A percentile compares a stretch with the other conserved stretches of the same genome.
Evolutionary conservation across 2,888 invertebrate species (phyloP).

Genomic region (Metallyticus violacea): DNA sequence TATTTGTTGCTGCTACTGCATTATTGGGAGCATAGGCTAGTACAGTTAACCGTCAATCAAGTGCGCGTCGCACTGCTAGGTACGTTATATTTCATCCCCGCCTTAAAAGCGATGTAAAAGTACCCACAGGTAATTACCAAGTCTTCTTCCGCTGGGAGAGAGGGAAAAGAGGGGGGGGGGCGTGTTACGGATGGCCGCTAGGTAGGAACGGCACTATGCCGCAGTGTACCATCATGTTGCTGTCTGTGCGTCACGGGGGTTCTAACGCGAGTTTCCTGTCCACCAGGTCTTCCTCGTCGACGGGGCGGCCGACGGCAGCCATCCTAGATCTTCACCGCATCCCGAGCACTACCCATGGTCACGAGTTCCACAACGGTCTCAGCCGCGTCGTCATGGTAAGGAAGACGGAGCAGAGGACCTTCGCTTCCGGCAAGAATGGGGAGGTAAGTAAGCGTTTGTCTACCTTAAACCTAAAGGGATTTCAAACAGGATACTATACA

Average conservation of each 20-base stretch:
- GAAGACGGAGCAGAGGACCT: slow-evolving; percentile 64
- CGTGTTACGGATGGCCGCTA: not conserved
- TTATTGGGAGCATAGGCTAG: not conserved
- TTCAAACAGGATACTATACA: no score
- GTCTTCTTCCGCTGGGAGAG: not conserved
- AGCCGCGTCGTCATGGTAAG: slow-evolving; percentile 66
- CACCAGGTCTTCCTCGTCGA: not conserved
- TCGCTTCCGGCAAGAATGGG: slow-evolving; percentile 57
- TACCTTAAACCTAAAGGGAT: not conserved
- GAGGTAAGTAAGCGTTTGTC: slow-evolving; percentile 45
- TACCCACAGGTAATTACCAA: not conserved
- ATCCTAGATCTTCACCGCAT: slow-evolving; percentile 39
- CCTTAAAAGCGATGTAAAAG: not conserved
- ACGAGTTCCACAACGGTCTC: slow-evolving; percentile 45
- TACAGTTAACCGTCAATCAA: not conserved
- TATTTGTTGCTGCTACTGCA: no score
- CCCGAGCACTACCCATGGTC: slow-evolving; percentile 38
- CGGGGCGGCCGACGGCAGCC: slow-evolving; percentile 3
- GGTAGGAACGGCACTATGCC: not conserved
- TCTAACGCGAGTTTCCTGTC: not conserved
- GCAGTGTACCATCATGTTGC: not conserved
- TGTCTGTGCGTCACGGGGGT: not conserved
- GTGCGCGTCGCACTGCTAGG: not conserved
- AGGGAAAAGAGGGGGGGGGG: no score
- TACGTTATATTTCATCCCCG: not conserved